These are phyloP conservation scores for Xylocampa areola DNA, from an alignment of 2,888 invertebrate genomes.

Conservation along the genomic window DNA sequence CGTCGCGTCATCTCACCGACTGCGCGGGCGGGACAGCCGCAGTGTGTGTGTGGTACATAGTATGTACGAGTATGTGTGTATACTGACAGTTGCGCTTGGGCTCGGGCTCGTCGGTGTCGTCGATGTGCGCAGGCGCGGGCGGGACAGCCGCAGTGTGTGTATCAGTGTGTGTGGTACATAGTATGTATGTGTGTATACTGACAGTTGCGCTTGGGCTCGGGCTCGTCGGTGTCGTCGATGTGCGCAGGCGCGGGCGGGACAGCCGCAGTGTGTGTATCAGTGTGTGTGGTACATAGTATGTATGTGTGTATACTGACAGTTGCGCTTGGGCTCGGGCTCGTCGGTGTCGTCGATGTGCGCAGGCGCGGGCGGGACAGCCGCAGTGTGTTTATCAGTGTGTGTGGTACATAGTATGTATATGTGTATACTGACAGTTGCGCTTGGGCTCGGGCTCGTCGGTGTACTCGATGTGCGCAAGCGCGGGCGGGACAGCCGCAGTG, in stretches of 20 bases:
- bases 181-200: conserved; percentile 62
- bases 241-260: conserved; percentile 86
- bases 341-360: no score
- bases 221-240: conserved; percentile 91
- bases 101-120: conserved; percentile 85
- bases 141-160: not conserved
- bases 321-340: no score
- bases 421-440: conserved; percentile 74
- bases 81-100: conserved; percentile 71
- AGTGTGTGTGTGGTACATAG: not conserved
- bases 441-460: conserved; percentile 84
- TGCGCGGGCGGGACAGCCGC: not conserved
- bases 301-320: no score
- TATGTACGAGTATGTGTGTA: conserved; percentile 3
- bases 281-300: no score
- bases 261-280: no score
- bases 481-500: conserved; percentile 70
- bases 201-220: conserved; percentile 75
- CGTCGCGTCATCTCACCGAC: no score
- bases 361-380: not conserved
- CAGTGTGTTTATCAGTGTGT: no score
- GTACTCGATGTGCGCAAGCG: conserved; percentile 91
- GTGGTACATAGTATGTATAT: no score
- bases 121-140: no score
- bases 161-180: no score